Percentiles rank a stretch among this genome's conserved stretches.
Conservation (phyloP, 2,888 invertebrate species). For the Phania funesta region DNA sequence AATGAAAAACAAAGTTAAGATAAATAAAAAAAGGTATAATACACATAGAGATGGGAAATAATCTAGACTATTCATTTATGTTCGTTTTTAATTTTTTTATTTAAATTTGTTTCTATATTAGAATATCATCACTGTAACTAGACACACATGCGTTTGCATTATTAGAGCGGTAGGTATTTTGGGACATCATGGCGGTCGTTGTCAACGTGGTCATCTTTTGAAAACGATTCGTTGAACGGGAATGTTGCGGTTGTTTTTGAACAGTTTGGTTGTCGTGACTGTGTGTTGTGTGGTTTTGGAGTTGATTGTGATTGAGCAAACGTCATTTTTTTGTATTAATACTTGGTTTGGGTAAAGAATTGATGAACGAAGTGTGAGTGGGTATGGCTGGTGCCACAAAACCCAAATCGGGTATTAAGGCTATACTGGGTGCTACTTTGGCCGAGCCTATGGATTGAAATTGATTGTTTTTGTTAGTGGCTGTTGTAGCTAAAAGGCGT, state of each 20-base stretch:
- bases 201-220: conserved; percentile 48
- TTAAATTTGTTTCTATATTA: conserved; percentile 62
- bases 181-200: conserved; percentile 56
- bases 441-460: conserved; percentile 75
- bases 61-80: no score
- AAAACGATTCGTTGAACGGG: conserved; percentile 54
- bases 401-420: conserved; percentile 82
- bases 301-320: conserved; percentile 77
- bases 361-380: conserved; percentile 77
- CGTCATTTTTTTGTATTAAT: conserved; percentile 79
- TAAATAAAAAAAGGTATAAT: not conserved
- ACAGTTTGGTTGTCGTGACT: conserved; percentile 46
- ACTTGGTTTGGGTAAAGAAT: conserved; percentile 76
- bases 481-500: conserved; percentile 49
- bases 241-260: conserved; percentile 56
- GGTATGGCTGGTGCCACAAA: conserved; percentile 81
- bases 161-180: conserved; percentile 61
- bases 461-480: conserved; percentile 66
- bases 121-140: conserved; percentile 65
- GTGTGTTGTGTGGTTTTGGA: conserved; percentile 2
- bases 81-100: not conserved
- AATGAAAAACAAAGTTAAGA: conserved; percentile 8
- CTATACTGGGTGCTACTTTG: conserved; percentile 80
- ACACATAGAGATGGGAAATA: not conserved
- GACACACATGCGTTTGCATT: conserved; percentile 62